Evolutionary conservation across 2,888 invertebrate species (phyloP), one percentile per base, ranked within the genome.

Genomic region (Esperia sulphurella): DNA sequence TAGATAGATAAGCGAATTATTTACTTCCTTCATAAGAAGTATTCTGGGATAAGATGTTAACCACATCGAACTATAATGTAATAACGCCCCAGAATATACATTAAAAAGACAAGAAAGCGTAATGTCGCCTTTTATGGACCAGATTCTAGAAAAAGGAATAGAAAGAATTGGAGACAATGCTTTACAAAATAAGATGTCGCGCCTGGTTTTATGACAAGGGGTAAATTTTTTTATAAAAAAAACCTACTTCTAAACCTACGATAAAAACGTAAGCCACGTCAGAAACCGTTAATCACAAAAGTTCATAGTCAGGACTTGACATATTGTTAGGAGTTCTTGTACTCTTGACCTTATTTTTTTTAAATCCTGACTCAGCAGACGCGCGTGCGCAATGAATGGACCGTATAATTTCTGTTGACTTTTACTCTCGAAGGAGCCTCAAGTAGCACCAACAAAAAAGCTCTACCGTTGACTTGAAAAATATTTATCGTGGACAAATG

Each of bases 331-430:
- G 8, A 9, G 8, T 37, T 38, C 30, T 13, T 4, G 9, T 46
- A 45, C 44, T 45, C 63, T 62, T 61, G 65, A 65, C 65, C 63
- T 52, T 58, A 58, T 65, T 69, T 57, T 58, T 54, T 54, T 57
- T 55, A 56, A 21, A 60, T 65, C 68, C 67, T 60, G 65, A 58
- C 58, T 63, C 70, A 73, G 79, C 21, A 21, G 21, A 21, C 21
- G 21, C 81, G 70, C 79, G 83, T 79, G 80, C 75, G 54, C 65
- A 21, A 49, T 86, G 82, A 88, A 88, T 87, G 79, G 81, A 54
- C 67, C 78, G 71, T 74, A 75, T 86, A 81, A 87, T 87, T 86
- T 79, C 61, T 88, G 75, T 88, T 88, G 83, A 86, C 79, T 75
- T 79, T 80, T 72, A 71, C 77, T 76, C 75, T 78, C 65, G 57